These are phyloP conservation scores for Euborellia annulipes DNA, from an alignment of 1,140 invertebrate species.

Conservation along the genomic window DNA sequence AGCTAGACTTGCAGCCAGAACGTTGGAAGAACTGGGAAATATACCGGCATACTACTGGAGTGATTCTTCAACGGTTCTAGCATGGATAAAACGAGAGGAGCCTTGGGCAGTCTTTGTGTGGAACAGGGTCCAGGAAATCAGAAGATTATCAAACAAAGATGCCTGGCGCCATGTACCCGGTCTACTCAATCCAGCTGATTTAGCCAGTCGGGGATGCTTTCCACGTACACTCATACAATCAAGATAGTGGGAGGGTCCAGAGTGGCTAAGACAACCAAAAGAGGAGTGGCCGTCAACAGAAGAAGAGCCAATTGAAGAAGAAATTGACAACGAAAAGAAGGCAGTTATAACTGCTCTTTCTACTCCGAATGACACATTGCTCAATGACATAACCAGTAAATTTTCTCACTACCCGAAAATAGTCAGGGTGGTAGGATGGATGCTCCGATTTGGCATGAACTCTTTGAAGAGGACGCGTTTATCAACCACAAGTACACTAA, in stretches of 20 bases:
- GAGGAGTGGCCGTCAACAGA: slow-evolving; percentile 15
- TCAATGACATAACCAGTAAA: background rate
- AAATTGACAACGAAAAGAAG: slow-evolving; percentile 12
- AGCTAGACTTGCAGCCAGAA: slow-evolving; percentile 15
- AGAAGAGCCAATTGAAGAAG: slow-evolving; percentile 4
- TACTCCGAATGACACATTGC: background rate
- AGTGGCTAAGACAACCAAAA: slow-evolving; percentile 17
- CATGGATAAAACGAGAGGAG: slow-evolving; percentile 18
- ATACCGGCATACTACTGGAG: slow-evolving; percentile 16
- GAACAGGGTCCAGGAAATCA: slow-evolving; percentile 16
- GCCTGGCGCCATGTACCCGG: slow-evolving; percentile 25
- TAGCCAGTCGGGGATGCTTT: slow-evolving; percentile 24
- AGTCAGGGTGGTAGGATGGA: slow-evolving; percentile 18
- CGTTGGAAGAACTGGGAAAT: slow-evolving; percentile 10
- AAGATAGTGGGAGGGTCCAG: slow-evolving; percentile 26
- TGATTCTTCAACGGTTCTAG: slow-evolving; percentile 21
- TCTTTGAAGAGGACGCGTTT: background rate
- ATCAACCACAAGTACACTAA: slow-evolving; percentile 1
- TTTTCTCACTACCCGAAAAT: slow-evolving; percentile 17
- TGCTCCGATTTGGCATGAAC: slow-evolving; percentile 18
- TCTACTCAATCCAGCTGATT: slow-evolving; percentile 26
- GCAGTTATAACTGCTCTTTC: slow-evolving; percentile 5
- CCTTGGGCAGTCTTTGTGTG: slow-evolving; percentile 15
- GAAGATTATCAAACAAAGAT: background rate
- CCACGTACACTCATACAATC: slow-evolving; percentile 19